These are phyloP conservation scores for Thelaira solivaga DNA, from an alignment of 2,888 invertebrate genomes.

Conservation along the genomic window DNA sequence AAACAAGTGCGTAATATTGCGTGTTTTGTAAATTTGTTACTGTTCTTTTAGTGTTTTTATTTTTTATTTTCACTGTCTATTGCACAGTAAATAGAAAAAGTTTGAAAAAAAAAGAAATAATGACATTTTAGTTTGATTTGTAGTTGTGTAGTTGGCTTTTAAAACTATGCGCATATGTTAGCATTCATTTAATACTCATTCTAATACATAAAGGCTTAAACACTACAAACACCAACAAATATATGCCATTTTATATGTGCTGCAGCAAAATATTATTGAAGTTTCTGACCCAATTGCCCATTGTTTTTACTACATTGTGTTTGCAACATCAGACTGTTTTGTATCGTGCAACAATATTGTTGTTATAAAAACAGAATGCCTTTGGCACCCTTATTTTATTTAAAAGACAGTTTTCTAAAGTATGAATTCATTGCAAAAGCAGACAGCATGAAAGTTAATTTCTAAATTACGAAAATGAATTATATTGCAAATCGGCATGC, in stretches of 20 bases:
- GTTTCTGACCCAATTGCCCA: conserved; percentile 57
- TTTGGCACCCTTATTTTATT: conserved; percentile 42
- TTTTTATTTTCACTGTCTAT: neutral
- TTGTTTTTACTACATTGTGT: conserved; percentile 25
- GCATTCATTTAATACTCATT: conserved; percentile 44
- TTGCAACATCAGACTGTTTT: conserved; percentile 14
- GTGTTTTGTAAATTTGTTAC: conserved; percentile 48
- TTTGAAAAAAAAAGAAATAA: conserved; percentile 43
- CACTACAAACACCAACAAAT: conserved; percentile 12
- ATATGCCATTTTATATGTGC: neutral
- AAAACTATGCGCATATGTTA: conserved; percentile 60
- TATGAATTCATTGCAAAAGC: neutral
- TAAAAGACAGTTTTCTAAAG: neutral
- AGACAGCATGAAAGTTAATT: no score
- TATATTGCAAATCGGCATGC: no score
- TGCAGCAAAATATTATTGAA: conserved; percentile 48
- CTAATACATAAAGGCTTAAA: conserved; percentile 4
- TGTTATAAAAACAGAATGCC: conserved; percentile 23
- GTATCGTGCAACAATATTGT: neutral
- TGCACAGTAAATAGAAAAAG: conserved; percentile 15
- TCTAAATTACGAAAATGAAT: no score
- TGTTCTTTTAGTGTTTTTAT: neutral
- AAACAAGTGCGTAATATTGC: conserved; percentile 59
- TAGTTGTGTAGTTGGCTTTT: conserved; percentile 44
- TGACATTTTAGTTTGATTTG: conserved; percentile 60